Conservation (phyloP, 2,888 invertebrate species). For the Hyposoter didymator region DNA sequence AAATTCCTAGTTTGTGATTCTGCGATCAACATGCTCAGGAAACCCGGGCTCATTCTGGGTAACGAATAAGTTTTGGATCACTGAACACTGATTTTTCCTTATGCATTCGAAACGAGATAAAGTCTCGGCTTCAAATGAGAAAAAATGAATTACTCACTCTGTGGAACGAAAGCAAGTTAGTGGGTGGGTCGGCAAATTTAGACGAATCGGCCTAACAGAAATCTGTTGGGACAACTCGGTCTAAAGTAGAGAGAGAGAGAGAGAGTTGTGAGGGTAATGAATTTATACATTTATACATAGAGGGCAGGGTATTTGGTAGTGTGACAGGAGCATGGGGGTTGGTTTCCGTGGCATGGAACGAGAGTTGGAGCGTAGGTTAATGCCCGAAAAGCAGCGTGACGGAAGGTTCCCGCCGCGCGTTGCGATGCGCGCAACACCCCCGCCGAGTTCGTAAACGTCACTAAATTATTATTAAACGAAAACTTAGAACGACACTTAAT, state of each 20-base stretch:
- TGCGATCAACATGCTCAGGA: too few species aligned
- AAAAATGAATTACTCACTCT: slow-evolving; percentile 41
- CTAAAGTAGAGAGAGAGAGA: slow-evolving; percentile 44
- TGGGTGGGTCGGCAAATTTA: slow-evolving; percentile 45
- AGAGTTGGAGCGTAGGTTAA: slow-evolving; percentile 55
- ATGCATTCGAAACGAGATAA: not conserved
- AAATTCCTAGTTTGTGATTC: not conserved
- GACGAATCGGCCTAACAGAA: slow-evolving; percentile 62
- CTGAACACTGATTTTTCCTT: not conserved
- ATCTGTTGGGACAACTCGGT: slow-evolving; percentile 62
- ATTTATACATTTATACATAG: slow-evolving; percentile 1
- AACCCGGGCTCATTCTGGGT: too few species aligned
- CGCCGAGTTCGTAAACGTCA: slow-evolving; percentile 76
- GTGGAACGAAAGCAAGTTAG: not conserved
- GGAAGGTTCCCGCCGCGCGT: slow-evolving; percentile 72
- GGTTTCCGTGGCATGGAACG: slow-evolving; percentile 45
- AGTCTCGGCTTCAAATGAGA: slow-evolving; percentile 37
- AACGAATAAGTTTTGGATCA: not conserved
- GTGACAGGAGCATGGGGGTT: slow-evolving; percentile 22
- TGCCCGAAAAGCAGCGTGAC: slow-evolving; percentile 67
- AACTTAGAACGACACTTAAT: slow-evolving; percentile 80
- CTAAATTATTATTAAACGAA: slow-evolving; percentile 80
- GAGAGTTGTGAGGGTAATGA: slow-evolving; percentile 16
- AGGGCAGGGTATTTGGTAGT: slow-evolving; percentile 11
- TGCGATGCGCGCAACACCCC: slow-evolving; percentile 58